These are phyloP conservation scores for Sebastiscus tertius DNA, from an alignment of 2,797 vertebrate genomes.

Conservation along the genomic window DNA sequence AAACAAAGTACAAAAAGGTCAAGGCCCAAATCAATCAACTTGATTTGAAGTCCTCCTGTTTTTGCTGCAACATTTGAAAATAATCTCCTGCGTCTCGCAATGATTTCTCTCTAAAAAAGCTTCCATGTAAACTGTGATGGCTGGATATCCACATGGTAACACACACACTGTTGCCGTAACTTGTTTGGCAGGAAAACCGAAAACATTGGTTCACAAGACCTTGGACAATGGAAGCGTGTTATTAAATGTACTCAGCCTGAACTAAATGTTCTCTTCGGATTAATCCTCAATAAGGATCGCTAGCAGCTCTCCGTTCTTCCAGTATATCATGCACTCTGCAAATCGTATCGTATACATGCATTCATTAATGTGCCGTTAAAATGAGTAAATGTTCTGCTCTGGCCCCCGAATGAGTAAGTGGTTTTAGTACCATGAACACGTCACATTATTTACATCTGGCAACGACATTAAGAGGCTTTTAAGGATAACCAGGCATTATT, in stretches of 20 bases:
- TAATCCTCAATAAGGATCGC: slow-evolving; percentile 17
- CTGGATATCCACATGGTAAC: slow-evolving; percentile 5
- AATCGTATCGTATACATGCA: slow-evolving; percentile 53
- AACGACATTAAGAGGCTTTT: slow-evolving; percentile 48
- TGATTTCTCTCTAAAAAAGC: not conserved
- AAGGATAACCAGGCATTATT: slow-evolving; percentile 37
- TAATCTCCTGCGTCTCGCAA: not conserved
- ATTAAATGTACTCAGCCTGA: not conserved
- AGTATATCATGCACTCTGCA: slow-evolving; percentile 45
- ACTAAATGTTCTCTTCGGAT: slow-evolving; percentile 22
- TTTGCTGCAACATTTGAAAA: not conserved
- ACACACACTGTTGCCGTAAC: slow-evolving; percentile 2
- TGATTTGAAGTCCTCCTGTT: not conserved
- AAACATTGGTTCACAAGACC: not conserved
- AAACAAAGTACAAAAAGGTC: slow-evolving; percentile 7
- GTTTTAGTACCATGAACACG: slow-evolving; percentile 49
- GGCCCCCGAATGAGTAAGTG: slow-evolving; percentile 14
- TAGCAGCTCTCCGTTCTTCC: slow-evolving; percentile 4
- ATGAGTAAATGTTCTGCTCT: slow-evolving; percentile 30
- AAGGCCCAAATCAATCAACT: not conserved
- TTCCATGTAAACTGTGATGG: not conserved
- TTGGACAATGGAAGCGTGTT: slow-evolving; percentile 22
- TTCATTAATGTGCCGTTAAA: slow-evolving; percentile 30
- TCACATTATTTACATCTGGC: slow-evolving; percentile 63
- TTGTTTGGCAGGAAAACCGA: slow-evolving; percentile 30